Evolutionary conservation across 2,113 vertebrate genomes (phyloP).

Genomic region (Empidonax traillii): DNA sequence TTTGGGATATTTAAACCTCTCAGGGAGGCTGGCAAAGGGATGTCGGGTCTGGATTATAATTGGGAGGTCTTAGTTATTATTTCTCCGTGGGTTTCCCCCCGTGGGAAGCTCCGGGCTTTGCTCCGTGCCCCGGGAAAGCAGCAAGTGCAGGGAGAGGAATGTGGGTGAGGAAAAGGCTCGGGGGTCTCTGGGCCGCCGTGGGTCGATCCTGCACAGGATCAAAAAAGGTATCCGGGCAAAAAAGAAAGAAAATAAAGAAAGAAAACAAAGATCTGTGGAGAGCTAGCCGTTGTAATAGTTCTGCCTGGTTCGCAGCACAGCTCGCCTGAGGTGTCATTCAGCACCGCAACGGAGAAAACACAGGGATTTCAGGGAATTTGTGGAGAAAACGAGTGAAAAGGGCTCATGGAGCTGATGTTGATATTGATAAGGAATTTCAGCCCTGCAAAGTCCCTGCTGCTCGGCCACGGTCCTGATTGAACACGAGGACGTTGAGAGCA

Average conservation of each 20-base stretch:
- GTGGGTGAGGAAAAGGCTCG: not conserved
- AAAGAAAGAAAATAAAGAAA: not conserved
- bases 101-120: not conserved
- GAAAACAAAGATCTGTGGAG: rapidly evolving
- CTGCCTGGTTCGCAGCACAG: rapidly evolving
- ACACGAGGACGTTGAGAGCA: not conserved
- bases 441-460: rapidly evolving
- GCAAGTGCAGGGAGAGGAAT: not conserved
- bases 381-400: not conserved
- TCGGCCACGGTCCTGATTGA: not conserved
- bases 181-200: not conserved
- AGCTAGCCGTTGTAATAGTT: rapidly evolving
- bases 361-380: not conserved
- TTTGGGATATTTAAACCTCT: not conserved
- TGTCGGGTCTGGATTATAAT: not conserved
- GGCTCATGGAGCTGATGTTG: not conserved
- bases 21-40: not conserved
- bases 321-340: not conserved
- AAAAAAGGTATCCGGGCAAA: not conserved
- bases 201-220: rapidly evolving
- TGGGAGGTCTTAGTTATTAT: not conserved
- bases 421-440: rapidly evolving
- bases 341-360: not conserved
- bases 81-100: not conserved
- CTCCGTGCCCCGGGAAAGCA: not conserved